phyloP scores from a whole-genome alignment of 2,888 invertebrate genomes.

The Orthonychiurus folsomi region DNA sequence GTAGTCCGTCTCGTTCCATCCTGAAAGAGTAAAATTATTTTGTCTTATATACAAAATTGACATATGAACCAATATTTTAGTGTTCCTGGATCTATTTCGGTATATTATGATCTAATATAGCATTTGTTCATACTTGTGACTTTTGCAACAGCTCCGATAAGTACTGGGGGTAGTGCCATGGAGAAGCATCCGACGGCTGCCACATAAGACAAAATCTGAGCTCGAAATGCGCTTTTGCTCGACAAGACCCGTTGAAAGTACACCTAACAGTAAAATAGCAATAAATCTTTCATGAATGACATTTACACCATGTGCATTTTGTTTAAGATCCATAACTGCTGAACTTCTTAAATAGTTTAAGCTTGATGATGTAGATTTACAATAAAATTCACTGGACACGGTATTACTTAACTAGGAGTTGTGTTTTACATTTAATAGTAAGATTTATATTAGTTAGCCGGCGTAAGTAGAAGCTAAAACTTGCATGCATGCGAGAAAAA shows the following conservation, averaged over 20 bases:
- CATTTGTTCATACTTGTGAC: conserved; percentile 51
- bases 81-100: too few species aligned
- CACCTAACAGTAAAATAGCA: conserved; percentile 44
- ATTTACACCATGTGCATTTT: background rate
- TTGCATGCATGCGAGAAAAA: too few species aligned
- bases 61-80: too few species aligned
- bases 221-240: conserved; percentile 54
- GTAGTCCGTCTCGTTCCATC: conserved; percentile 48
- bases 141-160: conserved; percentile 58
- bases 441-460: too few species aligned
- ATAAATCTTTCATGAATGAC: background rate
- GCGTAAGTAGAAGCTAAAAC: too few species aligned
- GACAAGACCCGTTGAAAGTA: conserved; percentile 64
- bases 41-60: background rate
- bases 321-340: conserved; percentile 2
- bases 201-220: conserved; percentile 55
- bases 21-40: too few species aligned
- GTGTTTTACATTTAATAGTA: too few species aligned
- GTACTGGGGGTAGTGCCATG: conserved; percentile 56
- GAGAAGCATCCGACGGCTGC: conserved; percentile 57
- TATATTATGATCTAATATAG: too few species aligned
- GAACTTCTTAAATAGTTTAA: background rate
- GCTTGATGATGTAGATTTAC: too few species aligned
- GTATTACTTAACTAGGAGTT: too few species aligned
- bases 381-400: too few species aligned